Conservation (phyloP, 2,888 invertebrate species). For the Coenonympha arcania region DNA sequence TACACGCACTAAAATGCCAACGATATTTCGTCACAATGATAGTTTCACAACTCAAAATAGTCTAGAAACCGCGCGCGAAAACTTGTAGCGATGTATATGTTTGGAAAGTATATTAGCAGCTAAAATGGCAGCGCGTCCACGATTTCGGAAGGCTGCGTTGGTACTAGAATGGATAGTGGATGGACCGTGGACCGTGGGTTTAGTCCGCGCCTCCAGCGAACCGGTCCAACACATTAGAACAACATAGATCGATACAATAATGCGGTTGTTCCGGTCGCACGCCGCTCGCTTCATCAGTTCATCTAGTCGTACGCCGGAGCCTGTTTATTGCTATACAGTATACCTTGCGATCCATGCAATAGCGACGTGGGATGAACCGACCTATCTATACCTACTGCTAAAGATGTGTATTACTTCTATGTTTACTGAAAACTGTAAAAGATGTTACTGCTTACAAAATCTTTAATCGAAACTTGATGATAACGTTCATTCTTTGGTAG, state of each 20-base stretch:
- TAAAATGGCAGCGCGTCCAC: slow-evolving; percentile 1
- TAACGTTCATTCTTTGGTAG: too few species aligned
- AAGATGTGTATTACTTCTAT: too few species aligned
- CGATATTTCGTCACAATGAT: background rate
- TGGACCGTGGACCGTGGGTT: background rate
- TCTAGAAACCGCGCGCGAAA: background rate
- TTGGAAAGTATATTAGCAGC: background rate
- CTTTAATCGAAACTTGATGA: too few species aligned
- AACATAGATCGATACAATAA: background rate
- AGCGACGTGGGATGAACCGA: background rate
- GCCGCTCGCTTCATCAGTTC: too few species aligned
- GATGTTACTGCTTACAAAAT: too few species aligned
- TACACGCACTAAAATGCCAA: background rate
- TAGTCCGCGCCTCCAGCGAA: slow-evolving; percentile 7
- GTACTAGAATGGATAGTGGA: slow-evolving; percentile 6
- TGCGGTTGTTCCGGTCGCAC: background rate
- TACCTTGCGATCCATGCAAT: too few species aligned
- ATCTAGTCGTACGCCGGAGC: background rate
- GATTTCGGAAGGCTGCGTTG: slow-evolving; percentile 10
- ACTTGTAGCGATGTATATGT: background rate
- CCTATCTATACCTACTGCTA: too few species aligned
- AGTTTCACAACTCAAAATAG: background rate
- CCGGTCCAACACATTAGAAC: slow-evolving; percentile 8
- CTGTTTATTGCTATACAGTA: background rate
- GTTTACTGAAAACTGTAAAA: too few species aligned